Evolutionary conservation across 2,888 invertebrate genomes (phyloP).

Genomic region (Parnassius glacialis): DNA sequence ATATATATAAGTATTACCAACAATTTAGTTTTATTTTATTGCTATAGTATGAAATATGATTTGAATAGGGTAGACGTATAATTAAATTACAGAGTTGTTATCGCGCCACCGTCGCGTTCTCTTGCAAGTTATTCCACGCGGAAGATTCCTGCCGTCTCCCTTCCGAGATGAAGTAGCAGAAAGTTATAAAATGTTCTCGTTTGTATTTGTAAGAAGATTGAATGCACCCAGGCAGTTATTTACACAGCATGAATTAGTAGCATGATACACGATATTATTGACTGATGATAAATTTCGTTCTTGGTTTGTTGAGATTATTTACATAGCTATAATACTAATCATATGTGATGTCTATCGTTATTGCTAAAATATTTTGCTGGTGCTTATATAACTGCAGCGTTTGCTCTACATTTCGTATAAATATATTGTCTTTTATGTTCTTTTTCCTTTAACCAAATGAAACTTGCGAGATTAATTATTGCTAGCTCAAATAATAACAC

Average conservation of each 20-base stretch:
- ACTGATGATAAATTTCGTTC: constrained; percentile 59
- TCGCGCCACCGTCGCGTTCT: constrained; percentile 56
- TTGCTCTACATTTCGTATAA: constrained; percentile 2
- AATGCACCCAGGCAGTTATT: constrained; percentile 47
- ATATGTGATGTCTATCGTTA: constrained; percentile 57
- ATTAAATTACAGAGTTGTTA: constrained; percentile 36
- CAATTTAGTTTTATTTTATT: too few species aligned
- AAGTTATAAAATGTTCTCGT: constrained; percentile 46
- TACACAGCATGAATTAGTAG: constrained; percentile 43
- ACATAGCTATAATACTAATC: constrained; percentile 44
- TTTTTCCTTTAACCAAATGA: neutral
- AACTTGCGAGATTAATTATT: too few species aligned
- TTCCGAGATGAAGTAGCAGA: constrained; percentile 47
- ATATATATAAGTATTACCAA: too few species aligned
- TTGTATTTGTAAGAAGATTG: constrained; percentile 41
- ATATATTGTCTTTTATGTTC: constrained; percentile 13
- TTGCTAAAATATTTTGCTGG: constrained; percentile 12
- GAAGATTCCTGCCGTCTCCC: constrained; percentile 55
- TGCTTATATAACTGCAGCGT: constrained; percentile 10
- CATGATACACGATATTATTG: constrained; percentile 54
- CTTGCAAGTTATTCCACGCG: constrained; percentile 51
- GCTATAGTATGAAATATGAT: too few species aligned
- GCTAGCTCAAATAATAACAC: too few species aligned
- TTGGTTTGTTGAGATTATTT: constrained; percentile 34
- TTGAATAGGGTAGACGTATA: too few species aligned